phyloP scores from a whole-genome alignment of 2,888 invertebrate species.

The Anarsia innoxiella region DNA sequence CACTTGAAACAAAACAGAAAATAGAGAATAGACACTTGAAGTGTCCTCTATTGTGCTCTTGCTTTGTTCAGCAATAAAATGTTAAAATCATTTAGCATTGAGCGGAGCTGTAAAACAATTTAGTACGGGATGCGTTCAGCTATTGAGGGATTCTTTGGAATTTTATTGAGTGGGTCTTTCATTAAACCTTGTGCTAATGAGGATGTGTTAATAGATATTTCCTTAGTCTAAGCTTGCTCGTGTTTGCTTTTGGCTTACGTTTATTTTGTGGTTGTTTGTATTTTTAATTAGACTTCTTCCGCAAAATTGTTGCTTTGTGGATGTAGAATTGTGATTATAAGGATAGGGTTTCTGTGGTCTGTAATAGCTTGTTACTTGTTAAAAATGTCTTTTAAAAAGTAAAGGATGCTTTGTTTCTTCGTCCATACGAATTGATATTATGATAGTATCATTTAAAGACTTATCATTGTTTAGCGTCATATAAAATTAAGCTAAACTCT shows the following conservation, averaged over 20 bases:
- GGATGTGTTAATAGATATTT: conserved; percentile 49
- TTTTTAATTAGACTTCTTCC: too few species aligned
- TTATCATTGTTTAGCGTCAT: too few species aligned
- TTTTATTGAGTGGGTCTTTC: conserved; percentile 50
- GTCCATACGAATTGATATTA: too few species aligned
- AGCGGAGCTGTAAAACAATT: conserved; percentile 25
- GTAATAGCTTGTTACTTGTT: too few species aligned
- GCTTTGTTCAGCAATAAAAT: conserved; percentile 32
- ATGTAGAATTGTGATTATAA: too few species aligned
- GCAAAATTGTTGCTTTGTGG: too few species aligned
- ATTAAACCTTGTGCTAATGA: conserved; percentile 49
- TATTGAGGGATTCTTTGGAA: conserved; percentile 20
- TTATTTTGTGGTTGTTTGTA: too few species aligned
- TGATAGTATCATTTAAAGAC: too few species aligned
- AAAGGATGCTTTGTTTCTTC: too few species aligned
- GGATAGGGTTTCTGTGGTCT: too few species aligned
- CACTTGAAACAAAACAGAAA: conserved; percentile 17
- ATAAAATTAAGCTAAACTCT: too few species aligned
- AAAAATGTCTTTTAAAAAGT: too few species aligned
- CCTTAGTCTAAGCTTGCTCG: conserved; percentile 22
- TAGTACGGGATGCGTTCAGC: conserved; percentile 23
- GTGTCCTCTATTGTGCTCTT: conserved; percentile 16
- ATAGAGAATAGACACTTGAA: conserved; percentile 15
- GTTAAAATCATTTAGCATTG: conserved; percentile 31
- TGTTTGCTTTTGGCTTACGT: neutral